These are phyloP conservation scores for Pachyrhynchus sulphureomaculatus DNA, from an alignment of 1,140 invertebrate genomes.

Conservation along the genomic window DNA sequence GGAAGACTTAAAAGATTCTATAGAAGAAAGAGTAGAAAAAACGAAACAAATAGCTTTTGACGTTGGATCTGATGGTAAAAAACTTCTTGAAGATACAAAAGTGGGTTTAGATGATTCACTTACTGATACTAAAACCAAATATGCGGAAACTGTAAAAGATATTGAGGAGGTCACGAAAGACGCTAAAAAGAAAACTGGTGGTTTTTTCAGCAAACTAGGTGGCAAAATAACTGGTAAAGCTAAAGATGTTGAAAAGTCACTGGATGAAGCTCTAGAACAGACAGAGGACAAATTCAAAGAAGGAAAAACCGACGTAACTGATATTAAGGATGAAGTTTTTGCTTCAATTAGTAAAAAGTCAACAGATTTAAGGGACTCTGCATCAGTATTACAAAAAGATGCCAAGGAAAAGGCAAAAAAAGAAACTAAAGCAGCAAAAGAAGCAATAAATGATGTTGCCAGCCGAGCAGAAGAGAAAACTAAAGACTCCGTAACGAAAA, in stretches of 20 bases:
- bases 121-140: background rate
- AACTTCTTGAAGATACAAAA: background rate
- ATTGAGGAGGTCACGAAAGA: no score
- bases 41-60: background rate
- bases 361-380: conserved; percentile 23
- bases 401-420: no score
- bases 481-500: no score
- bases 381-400: conserved; percentile 31
- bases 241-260: background rate
- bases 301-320: background rate
- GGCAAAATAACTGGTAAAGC: background rate
- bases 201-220: no score
- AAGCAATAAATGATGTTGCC: no score
- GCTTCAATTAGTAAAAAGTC: background rate
- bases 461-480: no score
- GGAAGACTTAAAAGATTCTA: background rate
- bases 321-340: background rate
- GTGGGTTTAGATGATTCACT: background rate
- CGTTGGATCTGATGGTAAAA: background rate
- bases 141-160: background rate
- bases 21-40: background rate
- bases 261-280: background rate
- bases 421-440: no score
- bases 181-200: no score
- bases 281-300: background rate